Evolutionary conservation across 2,888 invertebrate genomes (phyloP), one percentile per base, ranked within the genome.

Genomic region (Slavum lentiscoides): DNA sequence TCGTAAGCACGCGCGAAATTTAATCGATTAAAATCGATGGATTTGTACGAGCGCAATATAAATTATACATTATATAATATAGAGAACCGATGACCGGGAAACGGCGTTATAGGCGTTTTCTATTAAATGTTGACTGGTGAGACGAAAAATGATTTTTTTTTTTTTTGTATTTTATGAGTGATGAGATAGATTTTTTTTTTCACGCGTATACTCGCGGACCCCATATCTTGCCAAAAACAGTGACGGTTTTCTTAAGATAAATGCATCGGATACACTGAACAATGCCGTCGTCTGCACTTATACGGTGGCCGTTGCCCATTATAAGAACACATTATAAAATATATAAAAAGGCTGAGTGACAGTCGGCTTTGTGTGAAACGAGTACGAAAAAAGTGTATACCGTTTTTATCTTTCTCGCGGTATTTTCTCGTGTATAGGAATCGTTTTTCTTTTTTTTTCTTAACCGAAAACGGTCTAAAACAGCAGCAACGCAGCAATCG

Each of bases 171-270:
- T 39, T 43, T 13, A 66, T 39, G 66, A 66, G 15, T 59, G 43
- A 72, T 72, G 72, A 43, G n/a, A 59, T 23, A 72, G 68, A 68
- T 39, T n/a, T 72, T 59, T 49, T 49, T 49, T 13, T 49, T 49
- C 49, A 11, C 49, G 15, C 13, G 39, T 39, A 49, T 3, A 49
- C 49, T 43, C 7, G n/a, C 43, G 4, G 2, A 2, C 9, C 7
- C 43, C 49, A 13, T 39, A 43, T 72, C 72, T 72, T 72, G 72
- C 72, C 72, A 72, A 72, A 72, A 72, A 72, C 72, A 72, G 72
- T 59, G 72, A 72, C 72, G 43, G 59, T 72, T 49, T 39, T 59
- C 72, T 43, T 59, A 72, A 72, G 72, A 72, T 72, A 72, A 72
- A 72, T 72, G 72, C 72, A 72, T 72, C 37, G n/a, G n/a, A 59